Base-by-base conservation (phyloP, 2,797 vertebrate species). In the Cirrhinus molitorella region DNA sequence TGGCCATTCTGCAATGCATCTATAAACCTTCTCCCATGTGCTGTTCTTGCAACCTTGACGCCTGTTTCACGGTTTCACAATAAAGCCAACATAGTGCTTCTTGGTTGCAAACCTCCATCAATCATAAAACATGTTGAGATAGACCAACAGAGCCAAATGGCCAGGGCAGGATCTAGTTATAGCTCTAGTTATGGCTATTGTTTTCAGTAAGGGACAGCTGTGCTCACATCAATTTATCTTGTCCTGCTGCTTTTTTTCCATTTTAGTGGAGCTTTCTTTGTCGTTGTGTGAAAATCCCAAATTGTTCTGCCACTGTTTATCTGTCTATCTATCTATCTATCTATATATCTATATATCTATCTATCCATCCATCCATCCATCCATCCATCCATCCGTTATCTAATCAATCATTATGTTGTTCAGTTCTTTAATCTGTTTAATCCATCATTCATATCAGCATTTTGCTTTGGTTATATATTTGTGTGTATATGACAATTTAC, bases 61-160 rank as follows among this genome's bases (percentile, higher is more conserved):
- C 57, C 70, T n/a, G 61, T 83, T 65, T 57, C 25, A 65, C 17
- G 45, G 37, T 47, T 76, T 49, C 68, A 73, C 89, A 90, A 89
- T 85, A 47, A 89, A 90, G 89, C 61, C 80, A 87, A 89, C 88
- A 78, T 66, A 47, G 83, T 86, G 49, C 8, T 14, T 43, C 71
- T 76, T 34, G 72, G 12, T 67, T 68, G 72, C 81, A 68, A 76
- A 67, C 34, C 51, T 83, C 72, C 81, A 76, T 83, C 61, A 76
- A 76, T 83, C 81, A 83, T 76, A 83, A 76, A 83, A 17, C 37
- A 45, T 47, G 47, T 55, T 76, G 37, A 68, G 37, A 83, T 57
- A 21, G 66, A 70, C 37, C 66, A 57, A 17, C 53, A 47, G 23
- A 80, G 79, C 51, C 19, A 70, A 80, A 80, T 57, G 31, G 49